These are phyloP conservation scores for Antechinus flavipes DNA, from an alignment of 2,113 vertebrate genomes.

Conservation along the genomic window DNA sequence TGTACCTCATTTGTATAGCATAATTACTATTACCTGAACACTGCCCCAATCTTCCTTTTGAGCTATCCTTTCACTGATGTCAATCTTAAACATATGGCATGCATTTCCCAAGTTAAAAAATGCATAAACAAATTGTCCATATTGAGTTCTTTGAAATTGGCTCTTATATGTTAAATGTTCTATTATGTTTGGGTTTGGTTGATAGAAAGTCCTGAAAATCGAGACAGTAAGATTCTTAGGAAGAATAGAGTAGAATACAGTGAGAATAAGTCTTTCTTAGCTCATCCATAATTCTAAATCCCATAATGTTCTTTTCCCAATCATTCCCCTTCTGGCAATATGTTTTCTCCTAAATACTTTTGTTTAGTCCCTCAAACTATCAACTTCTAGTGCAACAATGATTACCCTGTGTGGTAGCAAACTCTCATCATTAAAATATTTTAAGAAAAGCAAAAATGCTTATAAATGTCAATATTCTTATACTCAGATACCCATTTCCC, in stretches of 20 bases:
- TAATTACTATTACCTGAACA: no score
- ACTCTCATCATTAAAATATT: conserved; percentile 71
- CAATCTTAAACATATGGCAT: no score
- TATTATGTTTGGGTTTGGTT: no score
- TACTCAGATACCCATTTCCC: conserved; percentile 43
- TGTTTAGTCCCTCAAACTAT: conserved; percentile 30
- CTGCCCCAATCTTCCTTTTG: no score
- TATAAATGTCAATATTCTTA: conserved; percentile 71
- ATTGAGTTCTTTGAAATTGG: no score
- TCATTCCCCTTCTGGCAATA: not conserved
- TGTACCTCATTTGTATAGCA: no score
- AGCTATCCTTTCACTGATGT: no score
- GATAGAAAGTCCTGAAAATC: no score
- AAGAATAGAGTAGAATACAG: not conserved
- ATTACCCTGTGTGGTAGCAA: conserved; percentile 52
- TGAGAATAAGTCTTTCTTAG: conserved; percentile 12
- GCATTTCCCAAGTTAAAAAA: no score
- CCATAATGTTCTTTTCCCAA: not conserved
- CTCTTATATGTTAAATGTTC: no score
- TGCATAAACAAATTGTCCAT: no score
- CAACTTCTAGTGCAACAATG: conserved; percentile 59
- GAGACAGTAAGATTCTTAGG: not conserved
- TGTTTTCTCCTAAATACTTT: not conserved
- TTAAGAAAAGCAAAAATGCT: conserved; percentile 65
- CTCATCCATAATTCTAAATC: not conserved